Evolutionary conservation across 2,797 vertebrate genomes (phyloP).

Genomic region (Melanitta fusca): DNA sequence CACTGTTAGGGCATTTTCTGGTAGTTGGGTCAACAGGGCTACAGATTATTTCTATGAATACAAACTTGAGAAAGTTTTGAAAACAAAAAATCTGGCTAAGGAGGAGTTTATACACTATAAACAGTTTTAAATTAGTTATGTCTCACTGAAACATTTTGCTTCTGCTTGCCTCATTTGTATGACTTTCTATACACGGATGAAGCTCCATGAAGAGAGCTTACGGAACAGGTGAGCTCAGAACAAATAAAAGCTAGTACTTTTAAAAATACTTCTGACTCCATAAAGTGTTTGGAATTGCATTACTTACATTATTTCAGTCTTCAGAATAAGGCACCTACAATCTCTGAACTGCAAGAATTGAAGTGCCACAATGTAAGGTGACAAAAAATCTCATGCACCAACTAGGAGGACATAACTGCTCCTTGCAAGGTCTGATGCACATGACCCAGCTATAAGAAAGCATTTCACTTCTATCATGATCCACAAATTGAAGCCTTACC

Average conservation of each 20-base stretch:
- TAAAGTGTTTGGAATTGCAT: not conserved
- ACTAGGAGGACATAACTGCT: not conserved
- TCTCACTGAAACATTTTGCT: not conserved
- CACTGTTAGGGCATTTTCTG: not conserved
- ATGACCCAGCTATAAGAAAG: not conserved
- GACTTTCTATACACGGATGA: not conserved
- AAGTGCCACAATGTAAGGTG: not conserved
- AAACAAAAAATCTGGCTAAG: not conserved
- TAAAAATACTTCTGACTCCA: not conserved
- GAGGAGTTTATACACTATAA: not conserved
- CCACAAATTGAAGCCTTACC: not conserved
- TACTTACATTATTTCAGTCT: not conserved
- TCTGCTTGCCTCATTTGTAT: not conserved
- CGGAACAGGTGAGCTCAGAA: not conserved
- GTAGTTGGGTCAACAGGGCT: not conserved
- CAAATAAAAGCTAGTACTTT: not conserved
- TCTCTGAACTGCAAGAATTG: not conserved
- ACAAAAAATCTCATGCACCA: not conserved
- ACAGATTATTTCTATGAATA: not conserved
- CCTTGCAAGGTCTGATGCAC: not conserved
- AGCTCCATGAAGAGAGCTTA: not conserved
- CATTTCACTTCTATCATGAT: not conserved
- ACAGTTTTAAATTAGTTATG: not conserved
- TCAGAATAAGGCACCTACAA: fast-evolving
- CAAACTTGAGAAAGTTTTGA: not conserved